A percentile compares a stretch with the other conserved stretches of the same genome.
These are phyloP conservation scores for Cavia porcellus DNA, from an alignment of 2,113 vertebrate species.

Conservation along the genomic window DNA sequence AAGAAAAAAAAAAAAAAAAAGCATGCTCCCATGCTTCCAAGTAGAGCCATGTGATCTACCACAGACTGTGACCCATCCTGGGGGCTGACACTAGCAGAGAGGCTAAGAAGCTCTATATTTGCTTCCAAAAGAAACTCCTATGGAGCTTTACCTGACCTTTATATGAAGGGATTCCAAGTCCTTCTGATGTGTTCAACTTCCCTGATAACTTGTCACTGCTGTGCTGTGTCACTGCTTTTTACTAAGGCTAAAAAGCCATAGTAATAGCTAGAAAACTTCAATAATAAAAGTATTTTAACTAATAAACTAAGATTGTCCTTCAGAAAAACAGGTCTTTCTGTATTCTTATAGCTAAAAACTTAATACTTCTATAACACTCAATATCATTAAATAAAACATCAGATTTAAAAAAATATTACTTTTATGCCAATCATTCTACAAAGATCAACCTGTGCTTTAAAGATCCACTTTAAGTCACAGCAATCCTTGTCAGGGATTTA, in stretches of 20 bases:
- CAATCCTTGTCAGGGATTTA: background rate
- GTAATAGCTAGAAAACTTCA: background rate
- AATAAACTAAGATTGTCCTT: background rate
- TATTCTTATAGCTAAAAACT: background rate
- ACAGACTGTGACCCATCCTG: no score
- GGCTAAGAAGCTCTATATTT: background rate
- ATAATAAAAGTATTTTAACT: background rate
- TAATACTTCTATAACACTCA: background rate
- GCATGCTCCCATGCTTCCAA: background rate
- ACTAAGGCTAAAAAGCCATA: background rate
- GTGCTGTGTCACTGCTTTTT: no score
- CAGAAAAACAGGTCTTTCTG: background rate
- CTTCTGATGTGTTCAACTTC: background rate
- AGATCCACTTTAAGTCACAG: background rate
- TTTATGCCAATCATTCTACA: background rate
- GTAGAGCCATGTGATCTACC: background rate
- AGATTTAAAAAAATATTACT: background rate
- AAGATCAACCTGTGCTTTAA: background rate
- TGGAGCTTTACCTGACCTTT: background rate
- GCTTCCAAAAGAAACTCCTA: background rate
- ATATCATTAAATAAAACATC: background rate
- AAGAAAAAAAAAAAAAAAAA: no score
- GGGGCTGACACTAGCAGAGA: background rate
- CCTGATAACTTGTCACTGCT: background rate
- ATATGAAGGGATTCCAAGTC: background rate